These are phyloP conservation scores for Sarcophaga bullata DNA, from an alignment of 1,140 invertebrate genomes.

Conservation along the genomic window DNA sequence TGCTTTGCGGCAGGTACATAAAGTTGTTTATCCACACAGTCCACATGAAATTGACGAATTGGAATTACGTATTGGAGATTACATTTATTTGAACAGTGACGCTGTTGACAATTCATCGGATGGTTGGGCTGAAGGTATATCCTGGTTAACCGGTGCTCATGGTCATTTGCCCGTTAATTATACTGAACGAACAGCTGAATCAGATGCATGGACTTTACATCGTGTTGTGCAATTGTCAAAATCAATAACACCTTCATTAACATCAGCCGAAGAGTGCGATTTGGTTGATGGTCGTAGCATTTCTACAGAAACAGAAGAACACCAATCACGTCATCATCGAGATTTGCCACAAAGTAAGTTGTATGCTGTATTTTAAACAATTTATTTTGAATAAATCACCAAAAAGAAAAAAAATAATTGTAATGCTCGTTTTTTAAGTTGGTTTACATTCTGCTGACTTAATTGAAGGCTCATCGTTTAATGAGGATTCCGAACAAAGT, in stretches of 20 bases:
- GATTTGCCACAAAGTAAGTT: slow-evolving; percentile 51
- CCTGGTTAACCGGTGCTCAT: slow-evolving; percentile 84
- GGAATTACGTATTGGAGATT: slow-evolving; percentile 86
- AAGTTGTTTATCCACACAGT: slow-evolving; percentile 82
- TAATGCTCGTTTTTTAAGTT: slow-evolving; percentile 40
- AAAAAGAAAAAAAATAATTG: neutral
- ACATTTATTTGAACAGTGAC: slow-evolving; percentile 82
- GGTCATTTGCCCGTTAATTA: slow-evolving; percentile 85
- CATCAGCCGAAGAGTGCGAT: slow-evolving; percentile 66
- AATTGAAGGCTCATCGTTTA: slow-evolving; percentile 59
- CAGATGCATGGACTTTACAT: slow-evolving; percentile 90
- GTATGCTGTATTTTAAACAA: neutral
- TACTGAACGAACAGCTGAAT: slow-evolving; percentile 84
- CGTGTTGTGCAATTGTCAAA: slow-evolving; percentile 71
- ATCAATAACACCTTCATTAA: slow-evolving; percentile 65
- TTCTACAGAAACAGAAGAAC: slow-evolving; percentile 60
- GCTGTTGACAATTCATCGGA: slow-evolving; percentile 78
- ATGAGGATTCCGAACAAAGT: slow-evolving; percentile 61
- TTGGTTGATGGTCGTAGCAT: slow-evolving; percentile 66
- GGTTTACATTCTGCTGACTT: slow-evolving; percentile 54
- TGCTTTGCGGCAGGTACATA: slow-evolving; percentile 72
- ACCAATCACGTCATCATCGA: slow-evolving; percentile 45
- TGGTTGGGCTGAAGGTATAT: slow-evolving; percentile 88
- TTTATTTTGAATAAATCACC: too few species aligned
- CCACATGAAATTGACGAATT: slow-evolving; percentile 84